phyloP scores from a whole-genome alignment of 2,113 vertebrate genomes.

The Caretta caretta region DNA sequence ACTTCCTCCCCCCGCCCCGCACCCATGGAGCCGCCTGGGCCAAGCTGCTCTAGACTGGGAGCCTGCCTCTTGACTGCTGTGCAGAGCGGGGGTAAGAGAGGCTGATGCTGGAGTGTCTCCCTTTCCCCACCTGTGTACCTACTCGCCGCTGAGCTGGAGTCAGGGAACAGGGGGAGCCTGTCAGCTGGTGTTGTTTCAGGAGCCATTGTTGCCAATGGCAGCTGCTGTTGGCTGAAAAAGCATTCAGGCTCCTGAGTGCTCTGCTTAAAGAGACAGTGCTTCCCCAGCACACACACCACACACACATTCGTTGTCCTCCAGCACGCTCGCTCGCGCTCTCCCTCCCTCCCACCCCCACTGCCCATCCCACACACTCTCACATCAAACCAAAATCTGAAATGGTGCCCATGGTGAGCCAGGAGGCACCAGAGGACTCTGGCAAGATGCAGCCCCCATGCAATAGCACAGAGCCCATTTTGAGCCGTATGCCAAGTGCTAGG shows the following conservation, averaged over 20 bases:
- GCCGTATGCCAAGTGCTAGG: not conserved
- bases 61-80: not conserved
- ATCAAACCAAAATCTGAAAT: not conserved
- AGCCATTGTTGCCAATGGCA: not conserved
- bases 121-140: not conserved
- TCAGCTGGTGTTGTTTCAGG: not conserved
- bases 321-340: too few species aligned
- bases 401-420: not conserved
- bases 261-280: not conserved
- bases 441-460: not conserved
- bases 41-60: not conserved
- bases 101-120: not conserved
- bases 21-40: not conserved
- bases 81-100: too few species aligned
- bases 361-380: not conserved
- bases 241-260: not conserved
- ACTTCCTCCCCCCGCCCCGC: too few species aligned
- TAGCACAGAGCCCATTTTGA: not conserved
- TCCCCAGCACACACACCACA: too few species aligned
- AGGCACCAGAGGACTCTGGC: not conserved
- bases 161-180: not conserved
- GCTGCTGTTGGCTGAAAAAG: not conserved
- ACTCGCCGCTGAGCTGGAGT: not conserved
- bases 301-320: too few species aligned
- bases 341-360: too few species aligned